Base-by-base conservation (phyloP, 2,888 invertebrate genomes). In the Tupiocoris notatus region DNA sequence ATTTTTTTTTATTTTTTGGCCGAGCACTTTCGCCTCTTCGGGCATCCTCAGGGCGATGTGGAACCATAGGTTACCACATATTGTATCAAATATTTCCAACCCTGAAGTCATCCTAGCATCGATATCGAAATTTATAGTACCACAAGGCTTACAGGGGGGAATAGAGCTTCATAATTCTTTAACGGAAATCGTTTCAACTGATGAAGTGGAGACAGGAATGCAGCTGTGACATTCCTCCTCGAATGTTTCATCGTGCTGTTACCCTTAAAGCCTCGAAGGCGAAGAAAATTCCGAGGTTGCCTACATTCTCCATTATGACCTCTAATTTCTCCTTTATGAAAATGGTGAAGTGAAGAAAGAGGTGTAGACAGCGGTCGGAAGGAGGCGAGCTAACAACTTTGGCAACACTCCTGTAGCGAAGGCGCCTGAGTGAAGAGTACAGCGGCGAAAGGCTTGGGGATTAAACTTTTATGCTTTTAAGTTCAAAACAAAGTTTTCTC, bases 401-500 rank as follows among this genome's bases (percentile, higher is more conserved):
- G 70, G 70, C 59, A 70, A 70, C 70, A 59, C 61, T 70, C 58
- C 58, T 57, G 67, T 59, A 23, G 18, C 12, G 58, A 56, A 70
- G 70, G 70, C 59, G 70, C 23, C 39, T 59, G 70, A 22, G 18
- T n/a, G 57, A 59, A 59, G 59, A 12, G 39, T 39, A 39, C 12
- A 54, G 56, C 39, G 67, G 23, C 22, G 22, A 56, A 57, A 24
- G 24, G 70, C 25, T 39, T 9, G 21, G 70, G 68, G 70, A 70
- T 70, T 70, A 70, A 70, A 70, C 59, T 70, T 70, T 70, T 70
- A 70, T 70, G 70, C 70, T 70, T 61, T 23, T 59, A 70, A 59
- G 70, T 70, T 70, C 70, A 70, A 70, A 70, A 70, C 70, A 70
- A 70, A 70, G 70, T 70, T 70, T 70, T 70, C 70, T 70, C 70